phyloP scores from a whole-genome alignment of 2,888 invertebrate species.

The Fragum fragum region DNA sequence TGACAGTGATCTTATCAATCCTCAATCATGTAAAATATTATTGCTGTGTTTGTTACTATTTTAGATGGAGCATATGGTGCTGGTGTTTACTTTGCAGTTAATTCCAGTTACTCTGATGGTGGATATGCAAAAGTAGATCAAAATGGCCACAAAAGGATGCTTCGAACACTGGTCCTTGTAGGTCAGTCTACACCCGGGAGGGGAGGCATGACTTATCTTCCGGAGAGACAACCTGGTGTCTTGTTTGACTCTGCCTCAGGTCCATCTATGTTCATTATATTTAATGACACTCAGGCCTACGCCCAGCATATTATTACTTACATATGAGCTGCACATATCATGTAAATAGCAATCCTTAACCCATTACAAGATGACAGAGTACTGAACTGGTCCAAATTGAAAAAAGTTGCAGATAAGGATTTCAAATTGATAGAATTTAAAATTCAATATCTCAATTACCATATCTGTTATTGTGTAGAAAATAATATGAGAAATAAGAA shows the following conservation, averaged over 20 bases:
- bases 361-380: no score
- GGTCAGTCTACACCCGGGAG: background rate
- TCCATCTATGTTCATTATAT: slow-evolving; percentile 2
- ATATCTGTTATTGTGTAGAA: no score
- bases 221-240: background rate
- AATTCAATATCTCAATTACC: no score
- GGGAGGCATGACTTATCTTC: background rate
- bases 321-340: no score
- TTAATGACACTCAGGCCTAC: slow-evolving; percentile 2
- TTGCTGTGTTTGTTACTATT: no score
- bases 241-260: background rate
- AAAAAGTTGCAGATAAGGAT: no score
- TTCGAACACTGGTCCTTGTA: background rate
- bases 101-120: background rate
- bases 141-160: background rate
- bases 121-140: slow-evolving; percentile 3
- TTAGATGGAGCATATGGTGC: background rate
- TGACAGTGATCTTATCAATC: no score
- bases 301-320: slow-evolving; percentile 6
- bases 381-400: no score
- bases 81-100: slow-evolving; percentile 2
- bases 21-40: no score
- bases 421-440: no score
- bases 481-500: no score
- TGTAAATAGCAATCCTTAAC: no score